Evolutionary conservation across 1,140 invertebrate species (phyloP).

Genomic region (Gonioctena quinquepunctata): DNA sequence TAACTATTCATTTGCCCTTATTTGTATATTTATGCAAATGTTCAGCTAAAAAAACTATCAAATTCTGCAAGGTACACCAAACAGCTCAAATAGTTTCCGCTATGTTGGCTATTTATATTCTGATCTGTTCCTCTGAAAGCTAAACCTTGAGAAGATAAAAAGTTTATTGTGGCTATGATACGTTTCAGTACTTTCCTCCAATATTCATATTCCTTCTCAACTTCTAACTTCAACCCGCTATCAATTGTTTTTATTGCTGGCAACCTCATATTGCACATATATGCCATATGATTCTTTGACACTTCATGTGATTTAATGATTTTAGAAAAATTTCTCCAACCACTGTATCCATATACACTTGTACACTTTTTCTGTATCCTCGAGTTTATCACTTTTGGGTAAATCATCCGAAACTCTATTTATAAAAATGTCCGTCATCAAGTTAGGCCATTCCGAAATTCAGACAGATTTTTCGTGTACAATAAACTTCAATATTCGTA

Average conservation of each 20-base stretch:
- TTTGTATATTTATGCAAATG: constrained; percentile 50
- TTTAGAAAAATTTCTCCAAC: constrained; percentile 17
- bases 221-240: not conserved
- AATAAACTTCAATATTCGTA: too few relatives aligned
- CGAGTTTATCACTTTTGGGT: too few relatives aligned
- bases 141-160: constrained; percentile 31
- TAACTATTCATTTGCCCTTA: constrained; percentile 41
- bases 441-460: too few relatives aligned
- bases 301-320: constrained; percentile 6
- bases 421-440: too few relatives aligned
- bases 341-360: constrained; percentile 16
- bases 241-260: not conserved
- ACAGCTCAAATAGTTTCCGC: constrained; percentile 38
- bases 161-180: constrained; percentile 32
- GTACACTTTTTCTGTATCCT: too few relatives aligned
- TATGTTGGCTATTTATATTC: constrained; percentile 17
- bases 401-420: too few relatives aligned
- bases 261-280: not conserved
- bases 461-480: too few relatives aligned
- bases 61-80: constrained; percentile 50
- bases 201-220: constrained; percentile 4
- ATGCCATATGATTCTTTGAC: too few relatives aligned
- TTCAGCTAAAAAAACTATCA: constrained; percentile 49
- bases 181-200: not conserved
- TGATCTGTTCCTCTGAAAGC: constrained; percentile 28